Conservation (phyloP, 2,113 vertebrate genomes). For the Chionodraco myersi region DNA sequence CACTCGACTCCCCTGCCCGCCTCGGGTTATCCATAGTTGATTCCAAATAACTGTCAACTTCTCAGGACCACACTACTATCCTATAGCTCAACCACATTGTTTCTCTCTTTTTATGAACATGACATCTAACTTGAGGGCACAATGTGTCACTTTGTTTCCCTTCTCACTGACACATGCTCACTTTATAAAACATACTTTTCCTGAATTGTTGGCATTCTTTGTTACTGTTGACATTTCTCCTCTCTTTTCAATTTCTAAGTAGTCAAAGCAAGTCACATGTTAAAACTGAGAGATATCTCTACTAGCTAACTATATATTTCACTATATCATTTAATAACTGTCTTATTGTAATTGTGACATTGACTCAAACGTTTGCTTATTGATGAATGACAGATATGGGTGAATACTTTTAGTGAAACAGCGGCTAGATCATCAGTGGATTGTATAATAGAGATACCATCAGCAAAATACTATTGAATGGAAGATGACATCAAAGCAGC, state of each 20-base stretch:
- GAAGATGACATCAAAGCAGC: not conserved
- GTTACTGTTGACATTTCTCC: not conserved
- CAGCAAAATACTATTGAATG: not conserved
- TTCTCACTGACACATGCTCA: not conserved
- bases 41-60: conserved; percentile 25
- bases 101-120: conserved; percentile 11
- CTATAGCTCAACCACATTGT: not conserved
- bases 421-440: not conserved
- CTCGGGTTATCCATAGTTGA: conserved; percentile 25
- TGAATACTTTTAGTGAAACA: conserved; percentile 3
- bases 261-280: not conserved
- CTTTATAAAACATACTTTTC: not conserved
- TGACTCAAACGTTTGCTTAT: conserved; percentile 8
- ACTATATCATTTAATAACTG: not conserved
- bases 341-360: not conserved
- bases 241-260: not conserved
- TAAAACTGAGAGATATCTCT: not conserved
- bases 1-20: not conserved
- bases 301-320: not conserved
- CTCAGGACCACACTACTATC: not conserved
- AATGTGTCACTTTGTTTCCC: conserved; percentile 32
- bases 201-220: not conserved
- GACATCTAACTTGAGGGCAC: conserved; percentile 4
- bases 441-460: too few species aligned
- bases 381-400: conserved; percentile 6